Evolutionary conservation across 2,888 invertebrate species (phyloP).

Genomic region (Creontiades dilutus): DNA sequence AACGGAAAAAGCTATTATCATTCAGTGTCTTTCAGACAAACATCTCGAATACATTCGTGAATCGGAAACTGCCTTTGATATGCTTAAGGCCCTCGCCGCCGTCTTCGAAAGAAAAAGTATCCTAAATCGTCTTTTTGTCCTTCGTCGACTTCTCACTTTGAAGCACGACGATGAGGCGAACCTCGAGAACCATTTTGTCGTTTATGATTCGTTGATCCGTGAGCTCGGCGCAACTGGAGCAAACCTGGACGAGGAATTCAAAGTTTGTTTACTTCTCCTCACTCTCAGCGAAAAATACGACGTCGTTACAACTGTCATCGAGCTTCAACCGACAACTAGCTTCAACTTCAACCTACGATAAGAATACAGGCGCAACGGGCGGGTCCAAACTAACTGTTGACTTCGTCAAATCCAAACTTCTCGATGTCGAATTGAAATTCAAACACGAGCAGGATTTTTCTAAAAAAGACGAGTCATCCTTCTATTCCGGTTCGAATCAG

Average conservation of each 20-base stretch:
- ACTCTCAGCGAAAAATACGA: background rate
- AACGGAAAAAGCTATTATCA: background rate
- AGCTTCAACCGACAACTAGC: too few species aligned
- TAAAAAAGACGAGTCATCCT: too few species aligned
- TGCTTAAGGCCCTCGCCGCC: background rate
- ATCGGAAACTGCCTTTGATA: background rate
- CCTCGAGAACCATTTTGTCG: background rate
- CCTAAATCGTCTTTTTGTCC: background rate
- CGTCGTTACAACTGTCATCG: too few species aligned
- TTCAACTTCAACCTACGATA: too few species aligned
- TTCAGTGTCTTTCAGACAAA: background rate
- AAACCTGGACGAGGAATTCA: background rate
- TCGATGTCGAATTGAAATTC: too few species aligned
- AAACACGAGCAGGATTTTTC: too few species aligned
- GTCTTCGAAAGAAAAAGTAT: background rate
- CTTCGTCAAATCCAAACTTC: too few species aligned
- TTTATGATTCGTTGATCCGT: background rate
- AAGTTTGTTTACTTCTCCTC: background rate
- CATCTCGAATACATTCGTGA: background rate
- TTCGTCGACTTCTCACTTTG: background rate
- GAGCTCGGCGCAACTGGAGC: background rate
- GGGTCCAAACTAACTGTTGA: too few species aligned
- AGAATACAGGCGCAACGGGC: too few species aligned
- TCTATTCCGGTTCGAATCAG: too few species aligned
- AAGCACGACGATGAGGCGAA: background rate